Percentiles rank a stretch among this genome's conserved stretches.
phyloP scores from a whole-genome alignment of 2,797 vertebrate species.

The Xenopus petersii region DNA sequence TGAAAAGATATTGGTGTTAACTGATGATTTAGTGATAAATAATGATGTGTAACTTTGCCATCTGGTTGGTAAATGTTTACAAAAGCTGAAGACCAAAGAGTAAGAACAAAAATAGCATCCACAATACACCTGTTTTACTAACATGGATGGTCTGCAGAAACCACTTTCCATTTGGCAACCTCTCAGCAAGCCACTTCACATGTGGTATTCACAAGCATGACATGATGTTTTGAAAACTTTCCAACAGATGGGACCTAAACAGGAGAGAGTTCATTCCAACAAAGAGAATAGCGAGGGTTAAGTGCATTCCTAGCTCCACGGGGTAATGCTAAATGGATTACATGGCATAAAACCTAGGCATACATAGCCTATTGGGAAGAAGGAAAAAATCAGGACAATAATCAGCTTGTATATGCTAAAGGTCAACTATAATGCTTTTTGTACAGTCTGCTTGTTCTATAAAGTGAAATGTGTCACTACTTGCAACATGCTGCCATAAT shows the following conservation, averaged over 20 bases:
- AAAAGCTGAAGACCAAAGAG: neutral
- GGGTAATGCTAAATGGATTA: conserved; percentile 60
- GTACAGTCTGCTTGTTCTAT: too few relatives aligned
- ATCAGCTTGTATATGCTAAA: too few relatives aligned
- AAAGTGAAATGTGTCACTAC: too few relatives aligned
- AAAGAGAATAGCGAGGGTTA: conserved; percentile 53
- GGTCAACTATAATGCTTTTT: too few relatives aligned
- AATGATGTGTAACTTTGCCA: conserved; percentile 17
- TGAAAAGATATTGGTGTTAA: neutral
- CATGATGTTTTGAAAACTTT: conserved; percentile 55
- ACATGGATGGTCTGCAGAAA: neutral
- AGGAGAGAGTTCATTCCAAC: conserved; percentile 54
- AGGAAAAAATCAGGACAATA: neutral
- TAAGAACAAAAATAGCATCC: neutral
- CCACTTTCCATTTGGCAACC: conserved; percentile 55
- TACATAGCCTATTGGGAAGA: neutral
- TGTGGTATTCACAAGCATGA: conserved; percentile 52
- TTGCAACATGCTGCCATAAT: too few relatives aligned
- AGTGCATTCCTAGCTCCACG: conserved; percentile 55
- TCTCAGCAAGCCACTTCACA: conserved; percentile 53
- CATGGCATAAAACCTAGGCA: conserved; percentile 38
- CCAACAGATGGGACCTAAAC: conserved; percentile 55
- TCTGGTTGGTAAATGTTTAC: conserved; percentile 17
- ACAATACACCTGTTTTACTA: conserved; percentile 6
- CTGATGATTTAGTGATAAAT: conserved; percentile 8